Evolutionary conservation across 2,888 invertebrate species (phyloP).

Genomic region (Stramonita haemastoma): DNA sequence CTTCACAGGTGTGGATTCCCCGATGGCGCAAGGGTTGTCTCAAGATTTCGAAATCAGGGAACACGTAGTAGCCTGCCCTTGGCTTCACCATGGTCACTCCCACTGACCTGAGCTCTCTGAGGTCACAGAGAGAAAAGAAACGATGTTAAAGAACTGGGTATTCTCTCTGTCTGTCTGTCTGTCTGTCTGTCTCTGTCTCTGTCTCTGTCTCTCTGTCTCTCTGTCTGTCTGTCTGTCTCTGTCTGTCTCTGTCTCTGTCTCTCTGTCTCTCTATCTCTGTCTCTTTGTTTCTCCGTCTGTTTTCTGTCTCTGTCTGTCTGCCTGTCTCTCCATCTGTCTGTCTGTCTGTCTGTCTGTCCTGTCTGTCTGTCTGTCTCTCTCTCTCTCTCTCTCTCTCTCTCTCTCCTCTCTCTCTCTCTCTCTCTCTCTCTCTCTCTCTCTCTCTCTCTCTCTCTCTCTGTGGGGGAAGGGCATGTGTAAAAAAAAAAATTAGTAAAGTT

Average conservation of each 20-base stretch:
- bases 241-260: not conserved
- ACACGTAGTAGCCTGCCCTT: conserved; percentile 73
- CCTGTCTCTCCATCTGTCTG: not conserved
- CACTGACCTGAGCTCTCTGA: conserved; percentile 52
- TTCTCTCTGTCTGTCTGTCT: no score
- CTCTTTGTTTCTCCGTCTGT: not conserved
- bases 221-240: no score
- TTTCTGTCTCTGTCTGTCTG: not conserved
- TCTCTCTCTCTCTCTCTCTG: no score
- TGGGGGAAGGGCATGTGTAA: no score
- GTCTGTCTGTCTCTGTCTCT: no score
- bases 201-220: no score
- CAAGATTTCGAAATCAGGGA: conserved; percentile 74
- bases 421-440: no score
- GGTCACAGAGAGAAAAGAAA: not conserved
- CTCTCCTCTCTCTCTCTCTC: no score
- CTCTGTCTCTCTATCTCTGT: conserved; percentile 13
- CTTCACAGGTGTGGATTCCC: conserved; percentile 67
- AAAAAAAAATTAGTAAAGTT: no score
- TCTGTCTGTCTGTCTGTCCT: no score
- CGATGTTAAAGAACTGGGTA: not conserved
- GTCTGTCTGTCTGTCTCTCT: no score
- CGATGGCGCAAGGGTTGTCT: conserved; percentile 55
- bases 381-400: no score
- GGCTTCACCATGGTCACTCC: conserved; percentile 69